phyloP scores from a whole-genome alignment of 2,888 invertebrate species.

The Lepidocyrtinus sp. region DNA sequence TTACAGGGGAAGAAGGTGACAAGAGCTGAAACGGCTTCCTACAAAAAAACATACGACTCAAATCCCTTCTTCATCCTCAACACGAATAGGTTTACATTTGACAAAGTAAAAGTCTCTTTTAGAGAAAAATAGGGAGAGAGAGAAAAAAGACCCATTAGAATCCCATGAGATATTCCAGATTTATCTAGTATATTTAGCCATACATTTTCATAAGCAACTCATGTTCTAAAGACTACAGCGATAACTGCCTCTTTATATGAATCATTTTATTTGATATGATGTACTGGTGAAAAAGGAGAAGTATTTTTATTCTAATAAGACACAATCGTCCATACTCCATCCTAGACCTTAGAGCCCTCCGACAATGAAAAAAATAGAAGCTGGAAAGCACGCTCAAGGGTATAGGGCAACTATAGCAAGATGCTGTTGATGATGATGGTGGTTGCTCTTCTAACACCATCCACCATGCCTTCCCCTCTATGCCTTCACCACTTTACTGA shows the following conservation, averaged over 20 bases:
- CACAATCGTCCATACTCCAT: constrained; percentile 14
- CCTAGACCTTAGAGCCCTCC: constrained; percentile 31
- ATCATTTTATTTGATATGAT: constrained; percentile 42
- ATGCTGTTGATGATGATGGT: constrained; percentile 46
- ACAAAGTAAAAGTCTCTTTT: not conserved
- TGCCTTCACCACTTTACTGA: constrained; percentile 27
- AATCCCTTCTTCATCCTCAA: not conserved
- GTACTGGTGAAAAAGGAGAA: not conserved
- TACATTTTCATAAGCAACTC: constrained; percentile 3
- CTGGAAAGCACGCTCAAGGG: constrained; percentile 53
- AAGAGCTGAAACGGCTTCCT: not conserved
- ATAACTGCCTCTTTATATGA: constrained; percentile 35
- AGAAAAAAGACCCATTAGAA: constrained; percentile 32
- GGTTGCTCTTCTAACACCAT: constrained; percentile 27
- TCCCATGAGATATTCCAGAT: constrained; percentile 55
- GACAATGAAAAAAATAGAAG: constrained; percentile 36
- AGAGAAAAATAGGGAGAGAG: not conserved
- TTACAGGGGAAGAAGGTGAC: constrained; percentile 7
- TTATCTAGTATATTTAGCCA: constrained; percentile 47
- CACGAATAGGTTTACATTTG: not conserved
- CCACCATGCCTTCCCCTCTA: not conserved
- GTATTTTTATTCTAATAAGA: constrained; percentile 20
- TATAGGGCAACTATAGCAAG: constrained; percentile 46
- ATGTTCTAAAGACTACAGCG: not conserved
- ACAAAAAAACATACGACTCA: not conserved